Evolutionary conservation across 2,113 vertebrate genomes (phyloP), one percentile per base, ranked within the genome.

Genomic region (Sula dactylatra): DNA sequence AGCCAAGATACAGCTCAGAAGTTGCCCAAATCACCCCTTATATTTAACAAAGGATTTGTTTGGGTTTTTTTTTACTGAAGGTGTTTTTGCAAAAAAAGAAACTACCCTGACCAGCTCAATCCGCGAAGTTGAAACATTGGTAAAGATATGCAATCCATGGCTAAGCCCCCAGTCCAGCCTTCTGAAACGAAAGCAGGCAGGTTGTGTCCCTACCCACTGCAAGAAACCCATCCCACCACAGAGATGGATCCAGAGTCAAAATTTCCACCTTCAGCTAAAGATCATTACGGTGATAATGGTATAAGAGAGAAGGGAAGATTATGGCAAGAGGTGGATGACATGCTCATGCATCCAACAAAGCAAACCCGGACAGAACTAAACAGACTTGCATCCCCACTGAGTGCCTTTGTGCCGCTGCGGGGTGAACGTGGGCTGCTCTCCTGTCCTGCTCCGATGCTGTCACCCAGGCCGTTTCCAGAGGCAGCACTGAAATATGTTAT

Each of bases 71-170:
- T 56, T 55, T 13, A 11, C 36, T 25, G 21, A 36, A 59, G 5
- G 5, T 21, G 9, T 17, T 78, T 86, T 82, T 65, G 8, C 11
- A 55, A 79, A 79, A 38, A 80, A 65, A 71, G 10, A 70, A 34
- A 40, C 38, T 61, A 24, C 10, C 32, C 56, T 20, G 20, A 76
- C 6, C 40, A 61, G 50, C 40, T 55, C 31, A 54, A 38, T 27
- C 59, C 40, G 55, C 50, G 47, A 76, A 50, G 21, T 14, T 13
- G 42, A 55, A 81, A 34, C 27, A 8, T 13, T 79, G 26, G 9
- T 44, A 31, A 58, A 74, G 31, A 32, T 20, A n/a, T 0, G 1
- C 18, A 64, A 38, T 6, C 14, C 1, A 0, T 32, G 25, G 21
- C 42, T 50, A 55, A 62, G 8, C 4, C 25, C 18, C 29, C 18